Evolutionary conservation across 2,888 invertebrate genomes (phyloP), one percentile per base, ranked within the genome.

Genomic region (Urechis unicinctus): DNA sequence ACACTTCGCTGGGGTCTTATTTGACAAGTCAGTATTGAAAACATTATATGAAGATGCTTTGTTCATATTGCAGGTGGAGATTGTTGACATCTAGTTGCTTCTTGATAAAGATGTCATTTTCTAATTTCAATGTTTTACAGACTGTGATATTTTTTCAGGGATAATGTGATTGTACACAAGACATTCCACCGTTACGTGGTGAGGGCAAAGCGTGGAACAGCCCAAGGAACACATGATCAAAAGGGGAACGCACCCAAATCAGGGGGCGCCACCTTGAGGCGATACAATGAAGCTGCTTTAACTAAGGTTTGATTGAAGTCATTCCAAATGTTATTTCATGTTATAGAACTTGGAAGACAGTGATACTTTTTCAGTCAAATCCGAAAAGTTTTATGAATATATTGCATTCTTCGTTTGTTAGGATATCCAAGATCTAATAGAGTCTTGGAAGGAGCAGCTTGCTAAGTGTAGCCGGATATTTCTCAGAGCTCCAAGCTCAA

Each of bases 161-260:
- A 69, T 58, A 81, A 78, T 68, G 79, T 79, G 55, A 78, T 81
- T 68, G 80, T 76, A 1, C 91, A 91, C 70, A 91, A 91, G 79
- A 90, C 91, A 0, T 85, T 89, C 67, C 91, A 91, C 73, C 86
- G 87, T 50, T 93, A 92, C 71, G 89, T 89, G 5, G 86, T 89
- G 0, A 79, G 91, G 43, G 85, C 89, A 0, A 89, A 89, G 41
- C 89, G 91, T 74, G 91, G 91, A 0, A 86, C 88, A 42, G 81
- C 86, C 0, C 91, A 92, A 77, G 81, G 82, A 9, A 79, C 83
- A 0, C 80, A 85, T 46, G 91, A 91, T 71, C 64, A 64, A 28
- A 83, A 83, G 66, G 83, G 83, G 44, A 84, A 85, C 50, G 76
- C 75, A 5, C 84, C 88, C 0, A 85, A 86, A 68, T 90, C 90